Evolutionary conservation across 2,113 vertebrate genomes (phyloP), one percentile per base, ranked within the genome.

Genomic region (Heteronetta atricapilla): DNA sequence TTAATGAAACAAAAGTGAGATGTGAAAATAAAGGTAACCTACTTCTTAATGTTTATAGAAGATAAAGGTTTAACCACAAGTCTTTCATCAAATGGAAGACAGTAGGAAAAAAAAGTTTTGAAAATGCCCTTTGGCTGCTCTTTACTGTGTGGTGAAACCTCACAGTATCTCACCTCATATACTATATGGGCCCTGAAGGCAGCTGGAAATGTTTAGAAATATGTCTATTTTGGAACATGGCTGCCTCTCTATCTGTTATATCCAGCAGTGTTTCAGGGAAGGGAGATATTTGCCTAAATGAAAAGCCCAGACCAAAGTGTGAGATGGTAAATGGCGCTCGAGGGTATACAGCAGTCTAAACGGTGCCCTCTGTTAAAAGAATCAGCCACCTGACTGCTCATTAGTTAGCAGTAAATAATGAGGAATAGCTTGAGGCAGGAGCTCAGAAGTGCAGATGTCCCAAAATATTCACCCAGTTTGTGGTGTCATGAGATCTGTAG

Each of bases 21-120:
- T 34, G 11, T 97, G 96, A 97, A 97, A 98, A 97, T 98, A 97
- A 97, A 98, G 97, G 96, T 97, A 96, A 98, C 96, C 95, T 96
- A 95, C 95, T 97, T 98, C 97, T 93, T 97, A 98, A 96, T 96
- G 93, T 98, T 97, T 97, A 96, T 96, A 91, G 94, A 97, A 98
- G 97, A 98, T 98, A 98, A 97, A 97, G 97, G 97, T 95, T 97
- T 96, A 97, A 97, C 97, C 96, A 95, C 97, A 98, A 97, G 96
- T 98, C 97, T 98, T 98, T 98, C 95, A 97, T 98, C 97, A 98
- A 97, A 98, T 94, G 87, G 94, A 95, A 97, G 97, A 97, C 96
- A 96, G 96, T 96, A 97, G 96, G 90, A 95, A 97, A 95, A 96
- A 93, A 96, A 96, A 96, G 94, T 94, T 81, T 73, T 86, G 94